A percentile compares a stretch with the other conserved stretches of the same genome.
These are phyloP conservation scores for Mactromeris polynyma DNA, from an alignment of 2,888 invertebrate species.

Conservation along the genomic window DNA sequence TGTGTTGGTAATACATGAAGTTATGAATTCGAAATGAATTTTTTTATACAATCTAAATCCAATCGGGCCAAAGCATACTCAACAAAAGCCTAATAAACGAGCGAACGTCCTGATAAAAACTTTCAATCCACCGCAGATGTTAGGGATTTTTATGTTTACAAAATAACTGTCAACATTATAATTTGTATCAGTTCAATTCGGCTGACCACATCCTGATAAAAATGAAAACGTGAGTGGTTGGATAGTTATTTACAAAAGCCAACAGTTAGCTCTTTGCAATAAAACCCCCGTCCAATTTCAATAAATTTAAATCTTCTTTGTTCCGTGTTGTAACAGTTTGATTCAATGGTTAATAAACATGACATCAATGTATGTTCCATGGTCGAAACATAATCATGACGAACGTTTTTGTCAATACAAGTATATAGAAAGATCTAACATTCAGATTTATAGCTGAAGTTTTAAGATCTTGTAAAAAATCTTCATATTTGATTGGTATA, in stretches of 20 bases:
- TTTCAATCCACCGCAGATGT: not conserved
- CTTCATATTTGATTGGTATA: too few species aligned
- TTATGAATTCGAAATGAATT: too few species aligned
- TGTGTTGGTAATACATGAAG: too few species aligned
- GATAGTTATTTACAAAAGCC: not conserved
- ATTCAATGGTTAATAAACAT: not conserved
- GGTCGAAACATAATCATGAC: not conserved
- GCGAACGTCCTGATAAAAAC: not conserved
- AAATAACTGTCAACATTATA: not conserved
- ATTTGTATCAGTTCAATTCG: not conserved
- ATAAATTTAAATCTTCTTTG: constrained; percentile 13
- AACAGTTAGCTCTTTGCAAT: not conserved
- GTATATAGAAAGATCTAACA: too few species aligned
- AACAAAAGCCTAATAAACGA: not conserved
- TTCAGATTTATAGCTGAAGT: too few species aligned
- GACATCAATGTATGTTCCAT: constrained; percentile 1
- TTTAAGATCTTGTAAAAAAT: too few species aligned
- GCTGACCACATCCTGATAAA: not conserved
- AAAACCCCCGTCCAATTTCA: not conserved
- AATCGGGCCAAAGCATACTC: not conserved
- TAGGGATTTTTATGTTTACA: not conserved
- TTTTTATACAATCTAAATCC: too few species aligned
- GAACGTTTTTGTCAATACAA: too few species aligned
- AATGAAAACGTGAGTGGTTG: not conserved
- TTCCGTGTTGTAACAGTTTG: not conserved